A percentile compares a stretch with the other conserved stretches of the same genome.
Conservation (phyloP, 92 coral and sea anemone species). For the Muricea muricata region DNA sequence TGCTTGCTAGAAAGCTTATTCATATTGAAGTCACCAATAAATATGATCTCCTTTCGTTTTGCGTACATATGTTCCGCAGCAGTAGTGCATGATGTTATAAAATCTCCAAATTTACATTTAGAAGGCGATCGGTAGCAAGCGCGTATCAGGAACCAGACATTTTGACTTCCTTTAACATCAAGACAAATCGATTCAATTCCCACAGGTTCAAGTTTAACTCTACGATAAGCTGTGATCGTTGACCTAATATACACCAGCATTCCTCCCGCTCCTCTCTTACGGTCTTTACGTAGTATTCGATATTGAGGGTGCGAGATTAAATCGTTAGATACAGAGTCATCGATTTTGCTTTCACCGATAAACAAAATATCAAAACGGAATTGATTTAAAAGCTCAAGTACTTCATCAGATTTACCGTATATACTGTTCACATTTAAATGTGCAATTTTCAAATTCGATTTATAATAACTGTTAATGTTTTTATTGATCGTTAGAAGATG, state of each 20-base stretch:
- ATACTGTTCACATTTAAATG: slow-evolving; percentile 20
- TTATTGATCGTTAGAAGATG: neutral
- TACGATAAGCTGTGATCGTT: slow-evolving; percentile 31
- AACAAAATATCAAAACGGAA: neutral
- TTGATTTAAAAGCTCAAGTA: neutral
- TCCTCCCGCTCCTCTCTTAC: slow-evolving; percentile 48
- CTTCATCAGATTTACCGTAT: neutral
- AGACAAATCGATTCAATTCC: slow-evolving; percentile 48
- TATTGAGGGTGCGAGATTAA: slow-evolving; percentile 27
- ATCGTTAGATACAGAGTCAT: slow-evolving; percentile 2
- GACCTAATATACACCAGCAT: slow-evolving; percentile 17
- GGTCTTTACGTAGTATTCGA: slow-evolving; percentile 24
- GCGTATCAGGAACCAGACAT: slow-evolving; percentile 64
- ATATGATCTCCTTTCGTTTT: slow-evolving; percentile 62
- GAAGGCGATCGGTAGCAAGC: slow-evolving; percentile 68
- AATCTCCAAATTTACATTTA: slow-evolving; percentile 59
- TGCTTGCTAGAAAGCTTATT: slow-evolving; percentile 46
- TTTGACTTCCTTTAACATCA: slow-evolving; percentile 50
- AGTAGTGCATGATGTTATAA: slow-evolving; percentile 55
- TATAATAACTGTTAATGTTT: neutral
- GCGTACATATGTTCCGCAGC: slow-evolving; percentile 61
- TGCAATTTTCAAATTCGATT: neutral
- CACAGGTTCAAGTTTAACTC: slow-evolving; percentile 48
- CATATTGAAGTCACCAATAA: slow-evolving; percentile 69
- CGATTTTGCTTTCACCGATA: neutral